phyloP scores from a whole-genome alignment of 2,888 invertebrate species.

The Drosophila paucipuncta region DNA sequence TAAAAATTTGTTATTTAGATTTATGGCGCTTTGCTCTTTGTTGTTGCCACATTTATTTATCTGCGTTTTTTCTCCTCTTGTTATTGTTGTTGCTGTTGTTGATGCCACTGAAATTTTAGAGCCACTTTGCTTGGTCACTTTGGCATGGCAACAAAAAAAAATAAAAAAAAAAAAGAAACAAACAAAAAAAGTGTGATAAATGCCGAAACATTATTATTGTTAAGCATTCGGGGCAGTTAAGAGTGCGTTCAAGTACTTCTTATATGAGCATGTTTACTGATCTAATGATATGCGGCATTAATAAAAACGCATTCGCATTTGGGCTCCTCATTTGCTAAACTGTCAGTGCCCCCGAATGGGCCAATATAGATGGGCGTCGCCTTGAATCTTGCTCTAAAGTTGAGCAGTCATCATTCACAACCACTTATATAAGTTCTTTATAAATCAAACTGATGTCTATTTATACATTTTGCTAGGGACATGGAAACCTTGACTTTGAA shows the following conservation, averaged over 20 bases:
- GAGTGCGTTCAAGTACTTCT: constrained; percentile 43
- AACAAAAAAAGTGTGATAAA: constrained; percentile 67
- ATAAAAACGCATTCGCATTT: constrained; percentile 71
- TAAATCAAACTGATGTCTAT: neutral
- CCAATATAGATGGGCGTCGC: neutral
- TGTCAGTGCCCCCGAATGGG: constrained; percentile 2
- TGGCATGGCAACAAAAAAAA: constrained; percentile 34
- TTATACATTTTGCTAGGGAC: neutral
- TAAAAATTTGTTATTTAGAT: constrained; percentile 79
- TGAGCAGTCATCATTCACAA: constrained; percentile 3
- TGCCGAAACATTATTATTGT: constrained; percentile 72
- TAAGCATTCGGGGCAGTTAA: constrained; percentile 49
- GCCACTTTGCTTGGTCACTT: constrained; percentile 76
- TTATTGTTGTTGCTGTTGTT: constrained; percentile 20
- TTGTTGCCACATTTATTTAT: constrained; percentile 78
- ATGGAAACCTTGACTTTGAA: neutral
- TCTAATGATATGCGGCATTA: constrained; percentile 75
- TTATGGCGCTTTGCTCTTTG: constrained; percentile 77
- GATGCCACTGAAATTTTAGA: constrained; percentile 73
- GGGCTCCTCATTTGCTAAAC: constrained; percentile 48
- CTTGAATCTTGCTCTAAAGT: constrained; percentile 2
- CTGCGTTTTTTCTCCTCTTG: constrained; percentile 38
- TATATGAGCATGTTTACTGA: constrained; percentile 49
- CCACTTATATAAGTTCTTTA: neutral
- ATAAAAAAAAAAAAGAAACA: constrained; percentile 19